phyloP scores from a whole-genome alignment of 2,888 invertebrate genomes.

The Noctuana brunneofusca region DNA sequence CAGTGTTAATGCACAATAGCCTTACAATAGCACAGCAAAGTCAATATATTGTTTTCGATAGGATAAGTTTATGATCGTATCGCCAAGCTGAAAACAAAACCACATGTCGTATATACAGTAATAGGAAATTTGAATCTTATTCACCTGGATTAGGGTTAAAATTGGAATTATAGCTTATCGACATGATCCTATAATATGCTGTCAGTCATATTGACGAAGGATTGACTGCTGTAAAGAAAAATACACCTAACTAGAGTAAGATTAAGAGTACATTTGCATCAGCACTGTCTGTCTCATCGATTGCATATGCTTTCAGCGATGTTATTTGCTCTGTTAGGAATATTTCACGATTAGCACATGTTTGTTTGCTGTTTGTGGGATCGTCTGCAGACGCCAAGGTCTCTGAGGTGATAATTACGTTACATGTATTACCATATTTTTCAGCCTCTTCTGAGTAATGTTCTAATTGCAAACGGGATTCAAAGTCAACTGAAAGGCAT shows the following conservation, averaged over 20 bases:
- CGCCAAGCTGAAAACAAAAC: constrained; percentile 4
- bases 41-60: background rate
- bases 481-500: constrained; percentile 32
- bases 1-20: too few relatives aligned
- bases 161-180: background rate
- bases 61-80: constrained; percentile 8
- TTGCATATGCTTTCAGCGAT: constrained; percentile 17
- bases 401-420: constrained; percentile 56
- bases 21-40: background rate
- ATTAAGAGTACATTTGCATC: constrained; percentile 19
- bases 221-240: background rate
- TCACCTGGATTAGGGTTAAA: background rate
- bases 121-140: background rate
- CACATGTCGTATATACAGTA: background rate
- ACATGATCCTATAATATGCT: background rate
- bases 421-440: constrained; percentile 43
- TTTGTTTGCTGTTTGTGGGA: constrained; percentile 45
- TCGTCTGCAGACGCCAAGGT: constrained; percentile 39
- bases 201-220: constrained; percentile 1
- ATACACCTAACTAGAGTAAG: background rate
- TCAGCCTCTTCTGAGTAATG: constrained; percentile 33
- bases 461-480: constrained; percentile 31
- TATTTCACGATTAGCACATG: constrained; percentile 45
- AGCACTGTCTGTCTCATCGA: constrained; percentile 13
- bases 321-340: constrained; percentile 19